Evolutionary conservation across 2,113 vertebrate genomes (phyloP).

Genomic region (Proteles cristata): DNA sequence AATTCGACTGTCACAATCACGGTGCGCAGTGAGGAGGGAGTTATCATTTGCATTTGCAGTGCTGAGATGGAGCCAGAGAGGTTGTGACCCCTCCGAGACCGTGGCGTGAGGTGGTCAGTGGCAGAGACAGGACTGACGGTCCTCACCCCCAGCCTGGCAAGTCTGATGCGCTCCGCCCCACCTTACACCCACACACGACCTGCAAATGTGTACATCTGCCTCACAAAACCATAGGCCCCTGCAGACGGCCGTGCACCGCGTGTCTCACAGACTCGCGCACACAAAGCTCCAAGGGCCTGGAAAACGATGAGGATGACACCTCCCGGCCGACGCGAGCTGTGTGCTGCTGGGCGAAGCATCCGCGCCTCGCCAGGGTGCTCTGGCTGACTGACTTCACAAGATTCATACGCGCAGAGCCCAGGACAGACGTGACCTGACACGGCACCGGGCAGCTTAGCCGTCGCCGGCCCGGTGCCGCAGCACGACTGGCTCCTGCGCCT

Average conservation of each 20-base stretch:
- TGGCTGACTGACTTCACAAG: not conserved
- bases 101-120: not conserved
- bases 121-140: not conserved
- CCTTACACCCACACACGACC: not conserved
- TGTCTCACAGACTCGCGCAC: not conserved
- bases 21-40: not conserved
- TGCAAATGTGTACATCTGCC: rapidly evolving
- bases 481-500: not conserved
- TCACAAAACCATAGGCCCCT: not conserved
- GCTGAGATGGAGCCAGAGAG: rapidly evolving
- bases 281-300: rapidly evolving
- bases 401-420: rapidly evolving
- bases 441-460: rapidly evolving
- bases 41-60: not conserved
- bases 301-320: not conserved
- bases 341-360: not conserved
- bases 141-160: not conserved
- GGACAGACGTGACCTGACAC: not conserved
- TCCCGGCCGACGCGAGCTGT: rapidly evolving
- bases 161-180: not conserved
- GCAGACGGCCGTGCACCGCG: rapidly evolving
- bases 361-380: not conserved
- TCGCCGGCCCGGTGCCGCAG: not conserved
- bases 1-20: not conserved
- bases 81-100: not conserved